Percentiles rank a stretch among this genome's conserved stretches.
phyloP scores from a whole-genome alignment of 1,140 invertebrate genomes.

The Atopsyche davidsoni region DNA sequence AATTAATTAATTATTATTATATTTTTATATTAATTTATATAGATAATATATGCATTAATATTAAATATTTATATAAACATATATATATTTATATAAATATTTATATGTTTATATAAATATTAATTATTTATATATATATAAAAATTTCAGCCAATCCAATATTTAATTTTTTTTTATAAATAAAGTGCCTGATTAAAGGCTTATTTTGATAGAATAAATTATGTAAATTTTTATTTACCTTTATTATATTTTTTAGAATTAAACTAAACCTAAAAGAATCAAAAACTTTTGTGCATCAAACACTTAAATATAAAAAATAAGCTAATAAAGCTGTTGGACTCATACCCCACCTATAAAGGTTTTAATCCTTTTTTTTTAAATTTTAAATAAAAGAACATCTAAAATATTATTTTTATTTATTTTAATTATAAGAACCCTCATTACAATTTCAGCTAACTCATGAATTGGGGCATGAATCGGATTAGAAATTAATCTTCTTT shows the following conservation, averaged over 20 bases:
- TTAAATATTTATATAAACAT: too few relatives aligned
- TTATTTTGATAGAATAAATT: slow-evolving; percentile 51
- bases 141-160: too few relatives aligned
- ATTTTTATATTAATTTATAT: too few relatives aligned
- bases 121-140: too few relatives aligned
- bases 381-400: slow-evolving; percentile 38
- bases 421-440: slow-evolving; percentile 41
- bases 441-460: slow-evolving; percentile 45
- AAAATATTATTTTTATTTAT: slow-evolving; percentile 26
- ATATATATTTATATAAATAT: too few relatives aligned
- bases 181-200: slow-evolving; percentile 51
- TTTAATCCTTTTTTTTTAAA: slow-evolving; percentile 44
- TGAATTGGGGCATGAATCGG: slow-evolving; percentile 49
- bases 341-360: slow-evolving; percentile 46
- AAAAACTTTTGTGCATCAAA: slow-evolving; percentile 51
- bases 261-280: slow-evolving; percentile 49
- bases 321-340: slow-evolving; percentile 46
- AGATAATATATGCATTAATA: too few relatives aligned
- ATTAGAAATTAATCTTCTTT: slow-evolving; percentile 51
- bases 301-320: slow-evolving; percentile 50
- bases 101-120: too few relatives aligned
- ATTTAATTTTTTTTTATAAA: too few relatives aligned
- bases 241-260: slow-evolving; percentile 45
- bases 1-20: too few relatives aligned
- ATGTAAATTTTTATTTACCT: too few relatives aligned